Percentiles rank a stretch among this genome's conserved stretches.
phyloP scores from a whole-genome alignment of 2,113 vertebrate species.

The Chloebia gouldiae region DNA sequence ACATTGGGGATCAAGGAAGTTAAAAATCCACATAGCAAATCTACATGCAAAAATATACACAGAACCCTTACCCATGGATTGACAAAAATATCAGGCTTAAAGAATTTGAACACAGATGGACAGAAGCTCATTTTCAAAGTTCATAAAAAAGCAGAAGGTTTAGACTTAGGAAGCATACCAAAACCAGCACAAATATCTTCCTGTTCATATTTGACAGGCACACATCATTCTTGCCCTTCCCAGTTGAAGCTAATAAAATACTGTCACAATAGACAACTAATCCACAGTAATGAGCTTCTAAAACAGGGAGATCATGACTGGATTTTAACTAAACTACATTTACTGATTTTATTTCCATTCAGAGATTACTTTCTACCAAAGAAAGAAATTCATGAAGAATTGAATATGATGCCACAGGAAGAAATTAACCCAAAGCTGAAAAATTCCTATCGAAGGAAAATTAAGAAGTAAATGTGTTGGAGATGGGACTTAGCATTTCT shows the following conservation, averaged over 20 bases:
- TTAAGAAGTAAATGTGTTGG: neutral
- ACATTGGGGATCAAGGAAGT: neutral
- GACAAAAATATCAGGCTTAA: neutral
- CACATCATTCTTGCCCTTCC: neutral
- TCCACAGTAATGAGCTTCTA: neutral
- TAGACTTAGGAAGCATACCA: neutral
- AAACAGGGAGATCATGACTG: neutral
- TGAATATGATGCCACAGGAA: neutral
- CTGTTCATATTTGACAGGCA: neutral
- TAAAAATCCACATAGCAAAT: neutral
- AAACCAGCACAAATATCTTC: neutral
- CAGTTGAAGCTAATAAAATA: neutral
- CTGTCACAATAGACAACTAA: neutral
- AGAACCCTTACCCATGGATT: neutral
- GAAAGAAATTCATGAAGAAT: neutral
- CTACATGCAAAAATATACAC: neutral
- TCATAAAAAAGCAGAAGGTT: neutral
- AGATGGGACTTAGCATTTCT: neutral
- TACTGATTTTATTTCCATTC: neutral
- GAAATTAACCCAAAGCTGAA: neutral
- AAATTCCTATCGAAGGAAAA: neutral
- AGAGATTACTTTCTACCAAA: neutral
- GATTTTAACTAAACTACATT: neutral
- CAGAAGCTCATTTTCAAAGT: neutral
- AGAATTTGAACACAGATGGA: neutral